Conservation (phyloP, 2,888 invertebrate species). For the Drosophila mercatorum region DNA sequence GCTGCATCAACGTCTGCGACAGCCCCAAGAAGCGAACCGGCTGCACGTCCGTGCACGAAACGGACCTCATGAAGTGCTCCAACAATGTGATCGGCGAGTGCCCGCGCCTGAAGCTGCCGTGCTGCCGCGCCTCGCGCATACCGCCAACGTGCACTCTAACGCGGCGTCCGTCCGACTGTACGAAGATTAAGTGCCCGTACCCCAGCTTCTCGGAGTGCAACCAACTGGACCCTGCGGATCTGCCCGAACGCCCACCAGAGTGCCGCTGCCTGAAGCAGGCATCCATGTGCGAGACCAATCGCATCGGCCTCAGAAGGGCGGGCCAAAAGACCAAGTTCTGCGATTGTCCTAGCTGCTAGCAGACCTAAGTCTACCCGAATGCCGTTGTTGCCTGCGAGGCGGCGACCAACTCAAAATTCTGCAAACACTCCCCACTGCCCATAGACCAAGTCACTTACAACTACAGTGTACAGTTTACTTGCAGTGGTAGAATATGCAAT, state of each 20-base stretch:
- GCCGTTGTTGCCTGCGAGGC: no score
- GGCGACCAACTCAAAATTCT: not conserved
- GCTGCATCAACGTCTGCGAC: no score
- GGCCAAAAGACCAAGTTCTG: not conserved
- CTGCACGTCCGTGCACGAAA: not conserved
- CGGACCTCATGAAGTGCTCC: slow-evolving; percentile 9
- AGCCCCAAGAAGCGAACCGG: no score
- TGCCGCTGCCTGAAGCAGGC: slow-evolving; percentile 30
- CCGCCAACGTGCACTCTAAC: slow-evolving; percentile 33
- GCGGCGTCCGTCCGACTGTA: not conserved
- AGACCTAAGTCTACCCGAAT: no score
- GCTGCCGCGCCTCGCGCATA: slow-evolving; percentile 50
- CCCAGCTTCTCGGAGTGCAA: slow-evolving; percentile 69
- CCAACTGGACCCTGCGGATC: slow-evolving; percentile 12
- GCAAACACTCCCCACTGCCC: slow-evolving; percentile 28
- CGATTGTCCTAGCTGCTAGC: not conserved
- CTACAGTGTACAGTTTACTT: slow-evolving; percentile 8
- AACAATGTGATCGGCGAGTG: slow-evolving; percentile 20
- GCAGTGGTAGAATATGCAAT: not conserved
- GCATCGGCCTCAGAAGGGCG: not conserved
- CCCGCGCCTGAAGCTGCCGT: slow-evolving; percentile 42
- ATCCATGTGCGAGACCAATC: slow-evolving; percentile 10
- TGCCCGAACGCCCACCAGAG: slow-evolving; percentile 36
- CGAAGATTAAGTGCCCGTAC: slow-evolving; percentile 55
- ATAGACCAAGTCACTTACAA: slow-evolving; percentile 3